Conservation (phyloP, 2,113 vertebrate species). For the cat (Felis catus) region F.catus_Fca126_mat1.0 CM031420.1:143546501-143547000, state of each 20-base stretch:
- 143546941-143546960: not conserved
- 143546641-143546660: not conserved
- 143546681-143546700: conserved; percentile 44
- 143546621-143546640: conserved; percentile 45
- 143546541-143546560: conserved; percentile 72
- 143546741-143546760: conserved; percentile 71
- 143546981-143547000: not conserved
- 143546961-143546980: not conserved
- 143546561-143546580: conserved; percentile 61
- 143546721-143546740: conserved; percentile 38
- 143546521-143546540: conserved; percentile 72
- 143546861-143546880: not conserved
- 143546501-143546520: conserved; percentile 52
- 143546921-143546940: not conserved
- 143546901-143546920: not conserved
- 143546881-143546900: not conserved
- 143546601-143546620: conserved; percentile 4
- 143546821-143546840: conserved; percentile 57
- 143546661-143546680: conserved; percentile 60
- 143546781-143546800: conserved; percentile 59
- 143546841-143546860: not conserved
- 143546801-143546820: conserved; percentile 58
- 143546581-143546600: conserved; percentile 9
- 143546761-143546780: conserved; percentile 45
- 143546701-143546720: conserved; percentile 67